Conservation (phyloP, 2,797 vertebrate species). For the Dendrocincla fuliginosa region DNA sequence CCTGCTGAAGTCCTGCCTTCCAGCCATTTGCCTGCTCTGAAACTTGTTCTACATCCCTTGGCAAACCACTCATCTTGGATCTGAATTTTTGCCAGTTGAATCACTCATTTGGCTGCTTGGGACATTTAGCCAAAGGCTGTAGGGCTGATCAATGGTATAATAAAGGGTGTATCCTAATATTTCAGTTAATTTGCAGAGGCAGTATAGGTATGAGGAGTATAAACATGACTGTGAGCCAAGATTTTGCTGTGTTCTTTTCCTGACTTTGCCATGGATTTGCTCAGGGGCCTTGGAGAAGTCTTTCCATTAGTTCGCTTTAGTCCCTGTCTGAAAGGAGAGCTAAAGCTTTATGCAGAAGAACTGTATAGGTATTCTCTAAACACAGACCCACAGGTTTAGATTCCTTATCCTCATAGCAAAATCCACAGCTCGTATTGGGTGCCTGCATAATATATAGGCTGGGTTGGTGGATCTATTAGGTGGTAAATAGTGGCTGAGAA, state of each 20-base stretch:
- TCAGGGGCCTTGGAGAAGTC: not conserved
- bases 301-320: not conserved
- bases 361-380: not conserved
- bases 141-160: conserved; percentile 40
- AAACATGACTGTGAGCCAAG: not conserved
- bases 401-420: not conserved
- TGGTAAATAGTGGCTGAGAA: not conserved
- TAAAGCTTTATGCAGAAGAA: not conserved
- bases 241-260: not conserved
- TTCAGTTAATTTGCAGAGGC: conserved; percentile 36
- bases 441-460: not conserved
- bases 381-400: not conserved
- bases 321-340: not conserved
- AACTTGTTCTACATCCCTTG: conserved; percentile 31
- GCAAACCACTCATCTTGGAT: not conserved
- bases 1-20: conserved; percentile 34
- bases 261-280: not conserved
- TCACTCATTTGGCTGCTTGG: conserved; percentile 40
- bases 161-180: conserved; percentile 44
- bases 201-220: not conserved
- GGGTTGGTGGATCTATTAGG: not conserved
- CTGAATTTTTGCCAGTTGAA: conserved; percentile 50
- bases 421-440: not conserved
- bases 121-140: conserved; percentile 39
- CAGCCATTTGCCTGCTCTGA: not conserved